Percentiles rank a stretch among this genome's conserved stretches.
Evolutionary conservation across 2,797 vertebrate genomes (phyloP).

Genomic region (Pagetopsis macropterus): DNA sequence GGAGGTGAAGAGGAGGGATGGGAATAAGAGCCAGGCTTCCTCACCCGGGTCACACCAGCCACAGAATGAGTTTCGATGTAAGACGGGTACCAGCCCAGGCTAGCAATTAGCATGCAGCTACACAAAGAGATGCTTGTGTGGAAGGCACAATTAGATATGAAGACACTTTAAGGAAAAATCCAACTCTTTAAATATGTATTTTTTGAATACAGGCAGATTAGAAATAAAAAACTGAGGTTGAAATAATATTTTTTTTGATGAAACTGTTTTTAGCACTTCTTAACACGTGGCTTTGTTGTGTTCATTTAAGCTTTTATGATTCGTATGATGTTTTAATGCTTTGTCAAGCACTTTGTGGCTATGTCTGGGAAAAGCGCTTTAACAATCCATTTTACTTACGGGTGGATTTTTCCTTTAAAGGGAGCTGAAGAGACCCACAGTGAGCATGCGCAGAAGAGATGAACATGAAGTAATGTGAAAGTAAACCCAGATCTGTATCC

Average conservation of each 20-base stretch:
- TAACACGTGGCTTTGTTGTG: too few relatives aligned
- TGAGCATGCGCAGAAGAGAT: neutral
- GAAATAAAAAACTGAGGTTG: neutral
- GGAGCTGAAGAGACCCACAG: neutral
- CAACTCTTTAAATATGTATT: neutral
- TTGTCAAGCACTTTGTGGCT: too few relatives aligned
- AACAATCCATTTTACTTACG: too few relatives aligned
- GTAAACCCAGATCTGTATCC: neutral
- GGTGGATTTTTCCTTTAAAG: slow-evolving; percentile 34
- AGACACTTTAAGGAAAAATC: slow-evolving; percentile 25
- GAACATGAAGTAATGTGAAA: neutral
- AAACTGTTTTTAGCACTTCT: too few relatives aligned
- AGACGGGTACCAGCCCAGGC: neutral
- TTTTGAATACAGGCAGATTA: neutral
- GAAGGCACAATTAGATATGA: neutral
- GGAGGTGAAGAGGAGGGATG: slow-evolving; percentile 37
- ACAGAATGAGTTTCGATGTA: neutral
- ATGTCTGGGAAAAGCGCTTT: too few relatives aligned
- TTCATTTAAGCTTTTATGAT: too few relatives aligned
- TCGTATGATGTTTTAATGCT: too few relatives aligned
- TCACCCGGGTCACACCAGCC: slow-evolving; percentile 13
- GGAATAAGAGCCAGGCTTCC: neutral
- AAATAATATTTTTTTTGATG: too few relatives aligned
- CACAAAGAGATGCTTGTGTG: neutral
- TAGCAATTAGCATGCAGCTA: neutral